A percentile compares a stretch with the other conserved stretches of the same genome.
phyloP scores from a whole-genome alignment of 1,140 invertebrate species.

The Pemphigus obesinymphae region DNA sequence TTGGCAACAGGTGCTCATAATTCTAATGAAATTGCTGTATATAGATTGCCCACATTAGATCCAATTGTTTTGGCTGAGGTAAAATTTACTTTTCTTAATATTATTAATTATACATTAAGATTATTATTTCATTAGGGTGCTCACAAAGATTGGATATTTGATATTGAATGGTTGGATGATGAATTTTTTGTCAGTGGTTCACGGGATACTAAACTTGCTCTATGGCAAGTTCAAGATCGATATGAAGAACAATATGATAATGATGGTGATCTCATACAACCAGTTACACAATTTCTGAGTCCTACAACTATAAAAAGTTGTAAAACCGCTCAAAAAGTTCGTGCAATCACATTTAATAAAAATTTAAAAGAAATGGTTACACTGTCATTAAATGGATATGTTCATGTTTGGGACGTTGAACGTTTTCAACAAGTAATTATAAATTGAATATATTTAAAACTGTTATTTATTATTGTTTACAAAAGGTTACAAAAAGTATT shows the following conservation, averaged over 20 bases:
- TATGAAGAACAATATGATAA: constrained; percentile 51
- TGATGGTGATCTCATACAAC: constrained; percentile 35
- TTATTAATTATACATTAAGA: neutral
- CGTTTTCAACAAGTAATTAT: constrained; percentile 65
- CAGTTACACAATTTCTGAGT: constrained; percentile 53
- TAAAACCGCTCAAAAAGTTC: constrained; percentile 68
- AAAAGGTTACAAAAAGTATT: too few species aligned
- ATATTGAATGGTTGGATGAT: constrained; percentile 94
- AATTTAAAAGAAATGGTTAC: constrained; percentile 82
- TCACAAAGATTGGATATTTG: constrained; percentile 92
- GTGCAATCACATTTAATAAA: constrained; percentile 82
- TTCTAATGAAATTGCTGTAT: constrained; percentile 89
- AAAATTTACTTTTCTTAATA: constrained; percentile 29
- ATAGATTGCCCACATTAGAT: constrained; percentile 86
- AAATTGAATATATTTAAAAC: neutral
- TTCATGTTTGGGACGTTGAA: constrained; percentile 89
- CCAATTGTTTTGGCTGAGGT: constrained; percentile 90
- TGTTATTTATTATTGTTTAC: too few species aligned
- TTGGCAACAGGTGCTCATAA: constrained; percentile 89
- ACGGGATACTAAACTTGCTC: constrained; percentile 76
- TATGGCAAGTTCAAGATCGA: constrained; percentile 67
- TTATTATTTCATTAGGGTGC: constrained; percentile 51
- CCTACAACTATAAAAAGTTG: constrained; percentile 74
- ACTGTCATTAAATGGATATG: constrained; percentile 80
- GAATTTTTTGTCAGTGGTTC: constrained; percentile 91